A percentile compares a stretch with the other conserved stretches of the same genome.
Evolutionary conservation across 2,113 vertebrate species (phyloP).

Genomic region (Oriolus oriolus): DNA sequence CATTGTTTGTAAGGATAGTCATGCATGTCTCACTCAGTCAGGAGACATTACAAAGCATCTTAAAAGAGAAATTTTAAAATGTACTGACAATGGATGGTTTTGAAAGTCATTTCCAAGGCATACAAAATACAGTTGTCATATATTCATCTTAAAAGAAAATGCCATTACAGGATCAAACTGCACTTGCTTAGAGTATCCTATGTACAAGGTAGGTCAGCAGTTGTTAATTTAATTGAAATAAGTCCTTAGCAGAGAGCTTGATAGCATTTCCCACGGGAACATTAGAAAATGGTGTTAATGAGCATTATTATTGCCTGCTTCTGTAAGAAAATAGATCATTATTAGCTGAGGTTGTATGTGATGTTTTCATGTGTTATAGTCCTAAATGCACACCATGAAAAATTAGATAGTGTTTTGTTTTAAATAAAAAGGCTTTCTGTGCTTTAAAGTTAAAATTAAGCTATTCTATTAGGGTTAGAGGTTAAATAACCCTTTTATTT

Average conservation of each 20-base stretch:
- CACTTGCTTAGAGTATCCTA: constrained; percentile 4
- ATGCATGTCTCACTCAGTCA: constrained; percentile 25
- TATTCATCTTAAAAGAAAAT: not conserved
- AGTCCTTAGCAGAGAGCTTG: constrained; percentile 60
- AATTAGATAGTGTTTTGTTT: not conserved
- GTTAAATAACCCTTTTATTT: constrained; percentile 63
- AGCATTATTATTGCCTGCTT: constrained; percentile 53
- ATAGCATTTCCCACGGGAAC: constrained; percentile 68
- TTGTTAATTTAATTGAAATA: constrained; percentile 69
- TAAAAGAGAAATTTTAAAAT: constrained; percentile 27
- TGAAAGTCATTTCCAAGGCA: not conserved
- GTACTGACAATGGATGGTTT: not conserved
- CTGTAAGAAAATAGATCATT: constrained; percentile 70
- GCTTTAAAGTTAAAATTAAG: constrained; percentile 55
- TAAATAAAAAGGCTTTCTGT: constrained; percentile 34
- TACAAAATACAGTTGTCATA: not conserved
- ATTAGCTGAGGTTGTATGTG: constrained; percentile 55
- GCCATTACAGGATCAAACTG: not conserved
- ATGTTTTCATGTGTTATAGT: constrained; percentile 21
- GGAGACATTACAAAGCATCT: not conserved
- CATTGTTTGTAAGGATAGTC: constrained; percentile 61
- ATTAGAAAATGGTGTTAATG: constrained; percentile 61
- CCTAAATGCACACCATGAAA: constrained; percentile 10
- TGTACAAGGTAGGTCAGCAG: constrained; percentile 22
- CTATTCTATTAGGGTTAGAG: constrained; percentile 28